Percentiles rank a stretch among this genome's conserved stretches.
Conservation (phyloP, 2,797 vertebrate species). For the Enteromius afrohamiltoni region DNA sequence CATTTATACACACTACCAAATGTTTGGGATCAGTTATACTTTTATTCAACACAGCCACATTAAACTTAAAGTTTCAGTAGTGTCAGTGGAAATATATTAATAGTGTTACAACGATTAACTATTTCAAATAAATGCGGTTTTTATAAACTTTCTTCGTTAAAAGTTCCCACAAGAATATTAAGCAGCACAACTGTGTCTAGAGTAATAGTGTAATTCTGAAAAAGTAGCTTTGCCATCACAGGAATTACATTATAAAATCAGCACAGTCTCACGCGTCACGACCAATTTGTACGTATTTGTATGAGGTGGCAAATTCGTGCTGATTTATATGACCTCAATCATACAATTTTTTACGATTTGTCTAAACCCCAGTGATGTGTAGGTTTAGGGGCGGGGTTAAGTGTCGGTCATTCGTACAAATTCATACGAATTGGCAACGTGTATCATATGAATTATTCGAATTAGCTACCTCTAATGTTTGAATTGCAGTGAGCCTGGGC, state of each 20-base stretch:
- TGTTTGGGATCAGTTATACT: background rate
- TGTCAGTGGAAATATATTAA: background rate
- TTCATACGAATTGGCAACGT: too few relatives aligned
- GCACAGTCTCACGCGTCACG: too few relatives aligned
- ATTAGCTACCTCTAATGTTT: too few relatives aligned
- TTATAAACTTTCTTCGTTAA: slow-evolving; percentile 31
- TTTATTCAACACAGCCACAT: background rate
- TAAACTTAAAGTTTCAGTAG: background rate
- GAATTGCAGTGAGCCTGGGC: too few relatives aligned
- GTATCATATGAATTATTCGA: too few relatives aligned
- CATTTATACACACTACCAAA: slow-evolving; percentile 12
- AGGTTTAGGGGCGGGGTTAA: too few relatives aligned
- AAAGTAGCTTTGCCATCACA: background rate
- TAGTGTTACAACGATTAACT: background rate
- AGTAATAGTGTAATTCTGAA: background rate
- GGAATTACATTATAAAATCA: background rate
- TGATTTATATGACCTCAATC: too few relatives aligned
- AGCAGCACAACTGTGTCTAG: background rate
- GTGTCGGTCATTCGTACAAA: too few relatives aligned
- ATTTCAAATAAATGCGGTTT: slow-evolving; percentile 2
- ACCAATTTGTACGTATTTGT: too few relatives aligned
- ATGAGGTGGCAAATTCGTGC: too few relatives aligned
- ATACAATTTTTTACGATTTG: too few relatives aligned
- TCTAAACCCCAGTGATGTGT: too few relatives aligned
- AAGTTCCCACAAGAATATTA: background rate